Evolutionary conservation across 2,113 vertebrate species (phyloP).

Genomic region (Apodemus speciosus): DNA sequence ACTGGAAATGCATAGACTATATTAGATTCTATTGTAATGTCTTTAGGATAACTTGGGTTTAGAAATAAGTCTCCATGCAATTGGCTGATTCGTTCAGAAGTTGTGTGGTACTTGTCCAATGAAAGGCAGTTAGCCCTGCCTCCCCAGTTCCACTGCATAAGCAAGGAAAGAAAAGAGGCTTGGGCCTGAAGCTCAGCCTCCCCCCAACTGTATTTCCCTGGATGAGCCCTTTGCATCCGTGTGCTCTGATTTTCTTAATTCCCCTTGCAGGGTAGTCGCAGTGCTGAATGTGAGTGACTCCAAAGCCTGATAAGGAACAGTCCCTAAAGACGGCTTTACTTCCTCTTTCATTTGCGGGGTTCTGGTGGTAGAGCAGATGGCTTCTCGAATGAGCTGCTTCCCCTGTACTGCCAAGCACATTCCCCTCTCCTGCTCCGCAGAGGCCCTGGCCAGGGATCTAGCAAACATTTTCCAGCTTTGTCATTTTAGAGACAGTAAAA

Average conservation of each 20-base stretch:
- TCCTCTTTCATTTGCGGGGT: not conserved
- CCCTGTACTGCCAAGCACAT: fast-evolving
- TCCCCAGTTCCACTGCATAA: not conserved
- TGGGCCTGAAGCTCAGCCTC: not conserved
- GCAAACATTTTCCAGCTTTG: not conserved
- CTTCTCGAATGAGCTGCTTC: not conserved
- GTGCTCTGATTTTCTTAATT: not conserved
- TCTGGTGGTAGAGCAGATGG: not conserved
- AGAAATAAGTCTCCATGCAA: not conserved
- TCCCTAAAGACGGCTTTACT: not conserved
- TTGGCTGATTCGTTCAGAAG: not conserved
- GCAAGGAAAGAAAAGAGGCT: not conserved
- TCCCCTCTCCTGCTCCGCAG: not conserved
- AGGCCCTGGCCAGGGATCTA: not conserved
- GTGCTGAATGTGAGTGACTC: not conserved
- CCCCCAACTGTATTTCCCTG: fast-evolving
- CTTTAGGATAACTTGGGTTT: not conserved
- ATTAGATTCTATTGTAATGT: not conserved
- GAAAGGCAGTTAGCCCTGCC: not conserved
- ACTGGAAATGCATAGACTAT: slow-evolving; percentile 9
- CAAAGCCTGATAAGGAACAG: not conserved
- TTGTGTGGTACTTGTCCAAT: not conserved
- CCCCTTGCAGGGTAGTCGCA: not conserved
- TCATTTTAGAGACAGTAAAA: not conserved
- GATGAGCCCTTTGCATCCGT: not conserved